Evolutionary conservation across 2,888 invertebrate genomes (phyloP).

Genomic region (Nomada flava): DNA sequence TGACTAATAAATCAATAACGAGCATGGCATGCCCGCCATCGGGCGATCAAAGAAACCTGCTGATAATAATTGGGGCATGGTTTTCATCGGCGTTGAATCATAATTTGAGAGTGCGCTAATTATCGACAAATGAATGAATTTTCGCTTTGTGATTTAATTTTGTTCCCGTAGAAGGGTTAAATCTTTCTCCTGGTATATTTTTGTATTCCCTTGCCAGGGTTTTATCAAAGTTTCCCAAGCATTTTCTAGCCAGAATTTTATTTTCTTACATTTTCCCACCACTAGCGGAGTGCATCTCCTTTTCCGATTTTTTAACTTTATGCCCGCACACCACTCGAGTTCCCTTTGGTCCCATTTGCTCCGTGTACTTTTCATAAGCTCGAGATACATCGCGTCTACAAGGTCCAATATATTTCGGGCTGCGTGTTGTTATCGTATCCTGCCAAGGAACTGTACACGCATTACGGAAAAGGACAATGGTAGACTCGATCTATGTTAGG

Average conservation of each 20-base stretch:
- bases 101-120: background rate
- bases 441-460: background rate
- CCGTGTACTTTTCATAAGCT: constrained; percentile 35
- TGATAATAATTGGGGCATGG: background rate
- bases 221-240: background rate
- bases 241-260: background rate
- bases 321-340: too few relatives aligned
- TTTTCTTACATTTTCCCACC: background rate
- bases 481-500: constrained; percentile 5
- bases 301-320: background rate
- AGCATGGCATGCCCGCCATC: background rate
- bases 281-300: background rate
- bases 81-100: constrained; percentile 8
- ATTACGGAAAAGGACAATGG: constrained; percentile 13
- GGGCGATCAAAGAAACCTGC: background rate
- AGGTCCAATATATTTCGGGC: constrained; percentile 21
- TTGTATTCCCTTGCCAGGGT: background rate
- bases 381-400: constrained; percentile 10
- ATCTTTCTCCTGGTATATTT: background rate
- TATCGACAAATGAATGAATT: background rate
- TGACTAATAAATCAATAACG: constrained; percentile 22
- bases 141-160: too few relatives aligned
- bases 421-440: constrained; percentile 14
- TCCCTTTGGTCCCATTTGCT: constrained; percentile 15
- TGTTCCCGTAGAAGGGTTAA: background rate